phyloP scores from a whole-genome alignment of 1,140 invertebrate genomes.

The Drosophila athabasca region DNA sequence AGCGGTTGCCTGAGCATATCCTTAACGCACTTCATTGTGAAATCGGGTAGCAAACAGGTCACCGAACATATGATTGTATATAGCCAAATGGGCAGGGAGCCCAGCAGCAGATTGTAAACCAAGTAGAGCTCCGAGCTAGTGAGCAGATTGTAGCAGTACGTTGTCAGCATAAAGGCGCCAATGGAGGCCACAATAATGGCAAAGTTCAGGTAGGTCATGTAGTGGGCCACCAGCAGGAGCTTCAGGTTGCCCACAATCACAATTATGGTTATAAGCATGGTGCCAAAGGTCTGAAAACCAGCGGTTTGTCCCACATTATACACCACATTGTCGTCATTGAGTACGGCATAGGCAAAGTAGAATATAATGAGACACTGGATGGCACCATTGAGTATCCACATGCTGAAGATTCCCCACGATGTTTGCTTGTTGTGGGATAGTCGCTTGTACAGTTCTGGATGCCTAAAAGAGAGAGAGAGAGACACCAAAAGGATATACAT shows the following conservation, averaged over 20 bases:
- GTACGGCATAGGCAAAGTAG: constrained; percentile 78
- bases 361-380: constrained; percentile 85
- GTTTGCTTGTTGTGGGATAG: constrained; percentile 87
- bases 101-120: constrained; percentile 86
- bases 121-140: constrained; percentile 85
- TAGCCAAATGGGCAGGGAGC: constrained; percentile 86
- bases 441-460: constrained; percentile 88
- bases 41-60: constrained; percentile 86
- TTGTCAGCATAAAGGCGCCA: constrained; percentile 85
- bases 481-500: no score
- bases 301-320: constrained; percentile 80
- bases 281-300: constrained; percentile 84
- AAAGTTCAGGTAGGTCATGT: constrained; percentile 87
- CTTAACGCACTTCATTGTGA: constrained; percentile 46
- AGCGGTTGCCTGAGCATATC: constrained; percentile 45
- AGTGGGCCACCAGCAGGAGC: constrained; percentile 87
- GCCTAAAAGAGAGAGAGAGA: constrained; percentile 75
- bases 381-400: constrained; percentile 87
- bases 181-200: constrained; percentile 85
- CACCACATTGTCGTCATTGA: constrained; percentile 80
- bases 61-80: constrained; percentile 85
- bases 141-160: constrained; percentile 86
- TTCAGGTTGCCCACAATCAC: constrained; percentile 85
- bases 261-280: constrained; percentile 84
- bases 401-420: constrained; percentile 85